These are phyloP conservation scores for Apodemia zela DNA, from an alignment of 2,888 invertebrate genomes.

Conservation along the genomic window DNA sequence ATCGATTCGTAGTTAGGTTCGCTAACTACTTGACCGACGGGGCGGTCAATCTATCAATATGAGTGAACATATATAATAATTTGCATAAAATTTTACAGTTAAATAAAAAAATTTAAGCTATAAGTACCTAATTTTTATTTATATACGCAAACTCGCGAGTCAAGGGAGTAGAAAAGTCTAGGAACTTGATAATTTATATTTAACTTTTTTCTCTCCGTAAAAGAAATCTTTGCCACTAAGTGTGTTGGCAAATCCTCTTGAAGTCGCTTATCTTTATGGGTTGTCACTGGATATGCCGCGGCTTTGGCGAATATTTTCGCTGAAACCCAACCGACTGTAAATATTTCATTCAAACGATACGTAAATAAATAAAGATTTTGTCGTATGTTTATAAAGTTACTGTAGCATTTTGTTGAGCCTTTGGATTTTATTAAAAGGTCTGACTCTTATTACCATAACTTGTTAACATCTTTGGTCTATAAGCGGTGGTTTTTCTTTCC, in stretches of 20 bases:
- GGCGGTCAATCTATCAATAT: too few species aligned
- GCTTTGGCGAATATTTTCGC: not conserved
- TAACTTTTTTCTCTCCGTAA: not conserved
- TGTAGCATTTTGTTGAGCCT: not conserved
- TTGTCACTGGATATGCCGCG: not conserved
- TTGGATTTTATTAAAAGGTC: not conserved
- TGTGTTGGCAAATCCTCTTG: conserved; percentile 4
- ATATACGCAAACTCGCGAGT: not conserved
- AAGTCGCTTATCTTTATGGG: not conserved
- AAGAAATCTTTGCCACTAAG: not conserved
- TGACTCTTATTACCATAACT: not conserved
- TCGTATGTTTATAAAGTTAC: not conserved
- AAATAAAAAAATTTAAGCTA: too few species aligned
- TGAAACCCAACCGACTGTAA: not conserved
- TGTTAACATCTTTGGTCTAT: too few species aligned
- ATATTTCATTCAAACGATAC: conserved; percentile 1
- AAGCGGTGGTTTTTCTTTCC: too few species aligned
- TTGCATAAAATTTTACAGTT: too few species aligned
- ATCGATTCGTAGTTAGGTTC: too few species aligned
- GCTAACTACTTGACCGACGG: too few species aligned
- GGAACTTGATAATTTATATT: not conserved
- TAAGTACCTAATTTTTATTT: too few species aligned
- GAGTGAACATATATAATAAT: too few species aligned
- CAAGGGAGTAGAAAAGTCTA: not conserved
- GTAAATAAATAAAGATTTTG: not conserved